Evolutionary conservation across 1,140 invertebrate species (phyloP).

Genomic region (Lysiphlebus fabarum): DNA sequence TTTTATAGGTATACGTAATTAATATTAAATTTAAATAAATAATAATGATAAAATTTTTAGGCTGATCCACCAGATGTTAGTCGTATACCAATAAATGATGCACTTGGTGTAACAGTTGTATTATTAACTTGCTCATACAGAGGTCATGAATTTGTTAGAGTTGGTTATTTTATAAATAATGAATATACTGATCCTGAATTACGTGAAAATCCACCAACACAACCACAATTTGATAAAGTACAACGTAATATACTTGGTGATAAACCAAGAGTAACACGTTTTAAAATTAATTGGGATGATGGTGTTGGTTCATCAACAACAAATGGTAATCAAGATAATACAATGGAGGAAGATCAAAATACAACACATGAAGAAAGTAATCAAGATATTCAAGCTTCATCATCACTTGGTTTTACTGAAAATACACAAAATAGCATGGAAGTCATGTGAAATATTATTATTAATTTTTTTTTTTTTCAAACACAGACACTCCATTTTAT

Average conservation of each 20-base stretch:
- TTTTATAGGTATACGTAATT: conserved; percentile 6
- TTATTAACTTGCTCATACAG: conserved; percentile 92
- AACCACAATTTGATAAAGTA: conserved; percentile 92
- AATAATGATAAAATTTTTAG: conserved; percentile 49
- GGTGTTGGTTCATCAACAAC: conserved; percentile 48
- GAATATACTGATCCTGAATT: conserved; percentile 93
- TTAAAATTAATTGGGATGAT: conserved; percentile 98
- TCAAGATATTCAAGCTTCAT: conserved; percentile 42
- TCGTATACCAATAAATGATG: conserved; percentile 92
- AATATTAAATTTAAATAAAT: conserved; percentile 1
- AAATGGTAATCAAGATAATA: conserved; percentile 36
- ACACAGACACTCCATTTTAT: too few species aligned
- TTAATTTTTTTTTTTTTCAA: background rate
- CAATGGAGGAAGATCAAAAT: conserved; percentile 34
- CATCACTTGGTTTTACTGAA: conserved; percentile 47
- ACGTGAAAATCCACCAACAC: conserved; percentile 88
- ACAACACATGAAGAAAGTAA: conserved; percentile 44
- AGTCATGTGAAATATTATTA: conserved; percentile 46
- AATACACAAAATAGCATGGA: conserved; percentile 55
- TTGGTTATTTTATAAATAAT: conserved; percentile 99
- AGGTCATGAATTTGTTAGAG: conserved; percentile 90
- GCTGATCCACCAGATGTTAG: conserved; percentile 91
- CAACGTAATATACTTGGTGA: conserved; percentile 90
- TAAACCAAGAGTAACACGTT: conserved; percentile 90
- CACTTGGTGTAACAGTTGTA: conserved; percentile 95